Evolutionary conservation across 2,888 invertebrate species (phyloP), one percentile per base, ranked within the genome.

Genomic region (Bibio marci): DNA sequence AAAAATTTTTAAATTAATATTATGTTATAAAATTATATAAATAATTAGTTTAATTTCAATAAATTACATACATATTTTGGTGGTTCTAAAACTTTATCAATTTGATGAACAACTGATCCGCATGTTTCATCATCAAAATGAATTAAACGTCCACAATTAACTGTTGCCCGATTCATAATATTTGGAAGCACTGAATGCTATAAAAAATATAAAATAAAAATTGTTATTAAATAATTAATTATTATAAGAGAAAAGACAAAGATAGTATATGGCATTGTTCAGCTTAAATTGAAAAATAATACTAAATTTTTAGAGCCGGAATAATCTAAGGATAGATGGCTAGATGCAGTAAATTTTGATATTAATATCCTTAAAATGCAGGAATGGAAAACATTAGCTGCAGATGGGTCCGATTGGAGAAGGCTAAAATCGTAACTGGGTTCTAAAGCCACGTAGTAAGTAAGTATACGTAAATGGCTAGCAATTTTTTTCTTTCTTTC

Each of bases 61-160:
- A 25, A 31, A 33, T 34, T n/a, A n/a, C n/a, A n/a, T 45, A 59
- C 59, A 39, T 50, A 49, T 38, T 56, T 53, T 19, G 61, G 58
- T 30, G 57, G 53, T 2, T 63, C 48, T 25, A 76, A 53, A 15
- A 74, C 61, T 47, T 66, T 67, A 49, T 75, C 73, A 2, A 80
- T 64, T 50, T 75, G 69, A 50, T 80, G 76, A 15, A 79, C 58
- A 8, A 74, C 66, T 1, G 75, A 75, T 40, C 76, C 76, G 48
- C 80, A 80, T 26, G 74, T 71, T 50, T 71, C 68, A 43, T 72
- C 67, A 47, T 76, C 75, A 40, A 69, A 66, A 45, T 67, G 67
- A 2, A 69, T 61, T 11, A 80, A 52, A 8, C 70, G 62, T 2
- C 75, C 76, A 53, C 80, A 80, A 52, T 80, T 77, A 0, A 73